Conservation (phyloP, 2,113 vertebrate genomes). For the Triplophysa rosa region DNA sequence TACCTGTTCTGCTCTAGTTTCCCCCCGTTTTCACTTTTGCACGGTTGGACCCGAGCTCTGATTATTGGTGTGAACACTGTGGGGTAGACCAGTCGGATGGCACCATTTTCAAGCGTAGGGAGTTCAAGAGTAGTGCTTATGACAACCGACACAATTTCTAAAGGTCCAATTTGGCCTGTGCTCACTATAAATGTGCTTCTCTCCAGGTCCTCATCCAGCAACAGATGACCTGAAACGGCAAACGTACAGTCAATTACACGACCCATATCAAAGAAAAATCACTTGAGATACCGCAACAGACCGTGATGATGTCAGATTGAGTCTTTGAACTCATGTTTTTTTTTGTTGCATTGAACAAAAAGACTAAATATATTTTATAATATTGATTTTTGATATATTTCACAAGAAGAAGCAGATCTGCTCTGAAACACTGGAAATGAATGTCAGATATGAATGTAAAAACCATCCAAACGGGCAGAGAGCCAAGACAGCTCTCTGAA, state of each 20-base stretch:
- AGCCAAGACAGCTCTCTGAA: constrained; percentile 23
- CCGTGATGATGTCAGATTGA: too few relatives aligned
- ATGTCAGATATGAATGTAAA: not conserved
- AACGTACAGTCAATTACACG: not conserved
- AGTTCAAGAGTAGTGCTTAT: constrained; percentile 86
- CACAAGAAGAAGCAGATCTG: not conserved
- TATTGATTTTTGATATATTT: not conserved
- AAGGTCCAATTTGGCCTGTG: constrained; percentile 80
- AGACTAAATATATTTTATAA: too few relatives aligned
- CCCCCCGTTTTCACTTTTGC: constrained; percentile 79
- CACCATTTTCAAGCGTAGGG: constrained; percentile 84
- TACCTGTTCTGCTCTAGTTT: constrained; percentile 86
- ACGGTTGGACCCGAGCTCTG: constrained; percentile 59
- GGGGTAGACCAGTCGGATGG: constrained; percentile 82
- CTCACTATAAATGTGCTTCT: constrained; percentile 83
- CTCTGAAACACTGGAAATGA: not conserved
- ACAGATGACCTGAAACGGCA: constrained; percentile 82
- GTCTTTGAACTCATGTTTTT: too few relatives aligned
- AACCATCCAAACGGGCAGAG: constrained; percentile 10
- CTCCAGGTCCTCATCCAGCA: constrained; percentile 88
- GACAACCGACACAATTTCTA: constrained; percentile 82
- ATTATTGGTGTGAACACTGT: constrained; percentile 80
- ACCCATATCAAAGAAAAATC: too few relatives aligned
- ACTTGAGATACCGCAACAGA: too few relatives aligned
- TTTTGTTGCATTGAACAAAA: too few relatives aligned